Percentiles rank a stretch among this genome's conserved stretches.
Evolutionary conservation across 2,888 invertebrate genomes (phyloP).

Genomic region (Megastigmus dorsalis): DNA sequence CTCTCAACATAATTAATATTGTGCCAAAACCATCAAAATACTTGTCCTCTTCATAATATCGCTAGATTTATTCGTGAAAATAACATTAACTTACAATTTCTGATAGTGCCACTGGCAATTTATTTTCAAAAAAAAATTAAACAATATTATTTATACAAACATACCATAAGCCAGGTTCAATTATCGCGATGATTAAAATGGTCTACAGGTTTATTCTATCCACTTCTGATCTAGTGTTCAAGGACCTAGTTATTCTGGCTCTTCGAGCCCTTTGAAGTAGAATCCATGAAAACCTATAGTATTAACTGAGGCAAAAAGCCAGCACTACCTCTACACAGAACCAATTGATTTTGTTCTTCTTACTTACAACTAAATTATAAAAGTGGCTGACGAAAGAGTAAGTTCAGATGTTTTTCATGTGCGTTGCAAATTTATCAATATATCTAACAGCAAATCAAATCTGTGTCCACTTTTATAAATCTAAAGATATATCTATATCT

Average conservation of each 20-base stretch:
- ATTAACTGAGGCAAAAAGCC: slow-evolving; percentile 45
- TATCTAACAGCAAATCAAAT: slow-evolving; percentile 42
- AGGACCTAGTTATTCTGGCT: slow-evolving; percentile 58
- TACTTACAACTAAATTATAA: slow-evolving; percentile 31
- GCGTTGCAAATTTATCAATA: not conserved
- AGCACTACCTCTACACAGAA: slow-evolving; percentile 41
- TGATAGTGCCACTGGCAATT: slow-evolving; percentile 10
- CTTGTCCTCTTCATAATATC: slow-evolving; percentile 64
- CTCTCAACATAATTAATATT: slow-evolving; percentile 82
- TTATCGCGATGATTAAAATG: slow-evolving; percentile 77
- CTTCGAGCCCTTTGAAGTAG: slow-evolving; percentile 61
- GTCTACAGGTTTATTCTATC: slow-evolving; percentile 77
- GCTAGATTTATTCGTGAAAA: slow-evolving; percentile 56
- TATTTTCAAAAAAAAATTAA: slow-evolving; percentile 38
- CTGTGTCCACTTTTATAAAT: slow-evolving; percentile 41
- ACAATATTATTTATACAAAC: slow-evolving; percentile 54
- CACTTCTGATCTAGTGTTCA: slow-evolving; percentile 73
- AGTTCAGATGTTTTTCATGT: not conserved
- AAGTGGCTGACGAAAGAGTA: slow-evolving; percentile 23
- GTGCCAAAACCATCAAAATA: slow-evolving; percentile 73
- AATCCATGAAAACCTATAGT: slow-evolving; percentile 65
- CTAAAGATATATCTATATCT: slow-evolving; percentile 38
- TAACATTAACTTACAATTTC: slow-evolving; percentile 40
- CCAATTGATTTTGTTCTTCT: slow-evolving; percentile 36
- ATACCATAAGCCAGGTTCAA: slow-evolving; percentile 78